Evolutionary conservation across 2,113 vertebrate species (phyloP), one percentile per base, ranked within the genome.

Genomic region (Dasyornis broadbenti): DNA sequence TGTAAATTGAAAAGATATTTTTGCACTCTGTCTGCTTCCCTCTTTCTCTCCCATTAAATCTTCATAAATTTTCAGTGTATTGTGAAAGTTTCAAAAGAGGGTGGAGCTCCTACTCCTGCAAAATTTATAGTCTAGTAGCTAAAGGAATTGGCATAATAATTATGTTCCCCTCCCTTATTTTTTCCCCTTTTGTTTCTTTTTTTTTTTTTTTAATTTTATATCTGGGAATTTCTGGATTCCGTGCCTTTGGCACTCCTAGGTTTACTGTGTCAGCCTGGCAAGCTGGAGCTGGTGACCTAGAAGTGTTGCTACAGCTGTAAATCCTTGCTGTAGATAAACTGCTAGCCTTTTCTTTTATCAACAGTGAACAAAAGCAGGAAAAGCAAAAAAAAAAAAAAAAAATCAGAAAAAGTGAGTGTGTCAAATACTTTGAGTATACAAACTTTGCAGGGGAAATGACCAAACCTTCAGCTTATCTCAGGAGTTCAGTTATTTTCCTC

Each of bases 311-410:
- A 17, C 59, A 86, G 50, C 54, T 93, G 64, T 80, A 52, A 88
- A 53, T 69, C 72, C 79, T 49, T 82, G 30, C 47, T 82, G 57
- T 22, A 93, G 87, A 73, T 90, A 78, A 95, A 92, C 83, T 78
- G 19, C 30, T 76, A 75, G 56, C 37, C 54, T 86, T 91, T 81
- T 47, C 21, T 86, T 90, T 92, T 80, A 80, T 85, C 60, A 60
- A 37, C 44, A 52, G 22, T 1, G 9, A 88, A 50, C 33, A 90
- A 72, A 61, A 54, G 7, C 20, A 75, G 57, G 13, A 85, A 28
- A 8, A 37, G 47, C 5, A 10, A 39, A 14, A 40, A 44, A 31
- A 28, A 47, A 28, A 28, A 28, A 31, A 28, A 24, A 24, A 10
- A 61, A 17, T 5, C 2, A 22, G 28, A 50, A 50, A 47, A 65